These are phyloP conservation scores for Neotoxoptera formosana DNA, from an alignment of 1,140 invertebrate species.

Conservation along the genomic window DNA sequence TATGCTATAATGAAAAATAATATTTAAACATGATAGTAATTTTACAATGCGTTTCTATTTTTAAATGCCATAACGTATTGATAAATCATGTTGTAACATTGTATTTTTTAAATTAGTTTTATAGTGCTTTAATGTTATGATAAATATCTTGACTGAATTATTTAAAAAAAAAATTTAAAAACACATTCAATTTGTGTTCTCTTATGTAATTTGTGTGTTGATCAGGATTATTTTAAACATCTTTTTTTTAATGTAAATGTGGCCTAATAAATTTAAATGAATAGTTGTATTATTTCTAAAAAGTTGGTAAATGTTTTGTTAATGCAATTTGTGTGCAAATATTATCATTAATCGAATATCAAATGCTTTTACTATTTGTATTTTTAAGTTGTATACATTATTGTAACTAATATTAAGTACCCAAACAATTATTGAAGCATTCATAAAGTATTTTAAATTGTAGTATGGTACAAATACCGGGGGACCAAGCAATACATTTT, in stretches of 20 bases:
- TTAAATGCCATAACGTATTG: constrained; percentile 26
- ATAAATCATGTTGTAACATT: not conserved
- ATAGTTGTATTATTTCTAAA: constrained; percentile 7
- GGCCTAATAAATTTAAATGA: not conserved
- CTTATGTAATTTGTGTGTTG: not conserved
- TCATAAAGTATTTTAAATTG: not conserved
- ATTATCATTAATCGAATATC: constrained; percentile 4
- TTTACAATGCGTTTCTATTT: not conserved
- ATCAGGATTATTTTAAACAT: constrained; percentile 17
- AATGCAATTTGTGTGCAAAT: not conserved
- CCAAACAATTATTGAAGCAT: not conserved
- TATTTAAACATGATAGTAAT: not conserved
- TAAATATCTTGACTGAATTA: constrained; percentile 25
- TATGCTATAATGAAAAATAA: not conserved
- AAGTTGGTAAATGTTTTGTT: not conserved
- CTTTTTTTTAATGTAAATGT: not conserved
- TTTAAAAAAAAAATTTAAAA: not conserved
- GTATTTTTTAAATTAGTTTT: not conserved
- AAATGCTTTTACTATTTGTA: not conserved
- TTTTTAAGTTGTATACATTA: not conserved
- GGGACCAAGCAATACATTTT: constrained; percentile 15
- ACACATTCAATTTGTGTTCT: not conserved
- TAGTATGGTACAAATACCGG: not conserved
- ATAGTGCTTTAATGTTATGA: not conserved
- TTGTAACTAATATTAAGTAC: constrained; percentile 18